Conservation (phyloP, 2,113 vertebrate species). For the Myotis davidii region DNA sequence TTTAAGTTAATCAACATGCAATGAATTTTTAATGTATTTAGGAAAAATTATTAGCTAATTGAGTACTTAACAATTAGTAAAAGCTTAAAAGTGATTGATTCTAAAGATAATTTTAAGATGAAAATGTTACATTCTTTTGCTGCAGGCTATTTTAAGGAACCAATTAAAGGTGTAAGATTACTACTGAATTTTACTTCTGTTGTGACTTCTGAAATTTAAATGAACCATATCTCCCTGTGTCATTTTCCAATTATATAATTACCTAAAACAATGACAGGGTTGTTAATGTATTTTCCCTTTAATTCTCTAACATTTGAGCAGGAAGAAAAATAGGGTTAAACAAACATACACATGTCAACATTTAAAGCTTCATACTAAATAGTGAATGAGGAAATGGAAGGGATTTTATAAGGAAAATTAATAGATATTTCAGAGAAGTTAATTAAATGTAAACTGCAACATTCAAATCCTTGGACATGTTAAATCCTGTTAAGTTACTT, state of each 20-base stretch:
- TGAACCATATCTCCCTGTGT: background rate
- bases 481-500: background rate
- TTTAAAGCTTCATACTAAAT: background rate
- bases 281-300: background rate
- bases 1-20: background rate
- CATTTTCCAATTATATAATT: background rate
- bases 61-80: background rate
- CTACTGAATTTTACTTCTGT: background rate
- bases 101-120: conserved; percentile 39
- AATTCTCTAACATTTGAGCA: background rate
- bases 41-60: background rate
- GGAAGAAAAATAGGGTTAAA: background rate
- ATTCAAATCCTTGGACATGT: background rate
- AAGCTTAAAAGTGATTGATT: background rate
- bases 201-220: background rate
- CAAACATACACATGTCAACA: background rate
- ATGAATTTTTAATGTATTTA: conserved; percentile 3
- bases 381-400: background rate
- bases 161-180: background rate
- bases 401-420: background rate
- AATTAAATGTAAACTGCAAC: background rate
- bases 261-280: background rate
- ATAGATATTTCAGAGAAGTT: background rate
- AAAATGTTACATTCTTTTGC: background rate
- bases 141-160: background rate